Base-by-base conservation (phyloP, 2,113 vertebrate species). In the Psittacus erithacus region DNA sequence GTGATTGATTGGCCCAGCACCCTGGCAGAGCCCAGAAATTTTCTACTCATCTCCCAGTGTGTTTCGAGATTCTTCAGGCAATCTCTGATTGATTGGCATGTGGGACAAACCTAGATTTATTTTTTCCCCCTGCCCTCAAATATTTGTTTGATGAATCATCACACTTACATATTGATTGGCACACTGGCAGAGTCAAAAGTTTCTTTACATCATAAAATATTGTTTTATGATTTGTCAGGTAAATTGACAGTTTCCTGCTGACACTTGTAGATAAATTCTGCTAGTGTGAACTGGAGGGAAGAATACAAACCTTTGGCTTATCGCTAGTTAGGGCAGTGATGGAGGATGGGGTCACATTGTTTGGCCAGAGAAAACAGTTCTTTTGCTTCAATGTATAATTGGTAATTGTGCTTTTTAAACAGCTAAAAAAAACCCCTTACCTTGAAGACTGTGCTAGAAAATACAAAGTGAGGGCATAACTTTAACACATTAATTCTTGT, bases 1-100 rank as follows among this genome's bases (percentile, higher is more conserved):
- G 2, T 96, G 97, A 97, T 96, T 97, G 97, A 97, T 97, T 90
- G 90, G 94, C 86, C 86, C 83, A 87, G 78, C 80, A 93, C 57
- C 70, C 86, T 93, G 94, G 94, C 88, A 92, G 68, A 96, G 92
- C 35, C 92, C 69, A 95, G 93, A 92, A 82, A 47, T 87, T 85
- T 91, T 94, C 87, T 71, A 88, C 57, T 94, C 94, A 57, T 94
- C 92, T 96, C 78, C 27, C 7, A 92, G 85, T 28, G 71, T 82
- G 76, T 94, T 95, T 38, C 9, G 6, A 81, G 92, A 85, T 95
- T 93, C 91, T 95, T 96, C 46, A 80, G 96, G 91, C 97, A 84
- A 92, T 92, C 60, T 94, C 78, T 84, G 92, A 94, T 79, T 95
- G 92, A 96, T 24, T 93, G 93, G 82, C 92, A 87, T 49, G 47